Evolutionary conservation across 1,140 invertebrate species (phyloP).

Genomic region (Drosophila burlai): DNA sequence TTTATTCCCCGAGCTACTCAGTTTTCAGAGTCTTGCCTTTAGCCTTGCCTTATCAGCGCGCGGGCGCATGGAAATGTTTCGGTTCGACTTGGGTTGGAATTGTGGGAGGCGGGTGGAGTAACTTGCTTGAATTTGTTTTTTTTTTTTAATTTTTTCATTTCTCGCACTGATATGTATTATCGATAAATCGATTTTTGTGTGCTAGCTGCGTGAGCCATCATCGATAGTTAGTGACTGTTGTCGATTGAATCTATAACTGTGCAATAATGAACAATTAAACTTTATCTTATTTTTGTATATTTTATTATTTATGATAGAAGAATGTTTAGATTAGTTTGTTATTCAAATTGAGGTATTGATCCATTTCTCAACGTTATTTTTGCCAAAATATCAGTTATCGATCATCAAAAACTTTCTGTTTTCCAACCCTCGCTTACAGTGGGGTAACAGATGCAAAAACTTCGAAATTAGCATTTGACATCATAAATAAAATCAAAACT

Average conservation of each 20-base stretch:
- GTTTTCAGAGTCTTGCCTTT: conserved; percentile 40
- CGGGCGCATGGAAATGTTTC: conserved; percentile 40
- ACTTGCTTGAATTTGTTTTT: neutral
- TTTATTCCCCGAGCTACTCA: conserved; percentile 65
- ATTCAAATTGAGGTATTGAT: too few species aligned
- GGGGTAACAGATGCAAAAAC: too few species aligned
- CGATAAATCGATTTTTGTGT: neutral
- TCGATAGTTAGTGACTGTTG: neutral
- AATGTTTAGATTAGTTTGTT: neutral
- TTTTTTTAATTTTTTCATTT: conserved; percentile 1
- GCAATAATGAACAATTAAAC: neutral
- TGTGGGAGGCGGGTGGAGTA: conserved; percentile 15
- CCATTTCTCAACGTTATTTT: too few species aligned
- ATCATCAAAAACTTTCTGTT: too few species aligned
- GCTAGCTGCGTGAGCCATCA: neutral
- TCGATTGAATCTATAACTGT: neutral
- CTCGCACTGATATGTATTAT: neutral
- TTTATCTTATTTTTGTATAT: neutral
- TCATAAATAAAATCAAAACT: neutral
- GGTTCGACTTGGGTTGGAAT: neutral
- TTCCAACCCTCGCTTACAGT: too few species aligned
- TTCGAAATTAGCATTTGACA: too few species aligned
- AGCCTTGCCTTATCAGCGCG: conserved; percentile 40
- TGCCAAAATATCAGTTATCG: too few species aligned
- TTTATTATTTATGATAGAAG: neutral